A percentile compares a stretch with the other conserved stretches of the same genome.
phyloP scores from a whole-genome alignment of 2,797 vertebrate genomes.

The Melanotaenia maccullochi region DNA sequence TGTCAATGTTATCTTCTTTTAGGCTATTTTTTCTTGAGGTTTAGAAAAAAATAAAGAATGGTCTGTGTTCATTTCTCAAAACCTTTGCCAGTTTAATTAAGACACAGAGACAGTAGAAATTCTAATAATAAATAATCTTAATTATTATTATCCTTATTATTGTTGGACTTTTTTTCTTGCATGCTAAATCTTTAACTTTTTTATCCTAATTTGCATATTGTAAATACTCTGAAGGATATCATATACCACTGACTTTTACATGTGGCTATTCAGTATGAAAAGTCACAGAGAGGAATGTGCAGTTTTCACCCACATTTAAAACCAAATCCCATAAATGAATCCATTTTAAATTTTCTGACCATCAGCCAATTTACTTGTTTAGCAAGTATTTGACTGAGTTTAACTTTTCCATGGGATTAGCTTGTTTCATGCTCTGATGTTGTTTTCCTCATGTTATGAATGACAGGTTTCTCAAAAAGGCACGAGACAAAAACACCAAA shows the following conservation, averaged over 20 bases:
- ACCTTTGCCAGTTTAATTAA: background rate
- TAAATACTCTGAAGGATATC: background rate
- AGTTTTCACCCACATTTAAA: background rate
- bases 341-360: background rate
- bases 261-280: background rate
- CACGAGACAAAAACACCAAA: conserved; percentile 16
- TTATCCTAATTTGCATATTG: background rate
- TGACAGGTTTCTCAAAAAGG: conserved; percentile 16
- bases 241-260: background rate
- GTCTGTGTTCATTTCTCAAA: background rate
- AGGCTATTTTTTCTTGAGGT: background rate
- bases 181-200: background rate
- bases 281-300: background rate
- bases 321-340: background rate
- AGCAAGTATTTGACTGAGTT: background rate
- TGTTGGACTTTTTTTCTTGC: background rate
- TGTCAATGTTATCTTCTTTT: background rate
- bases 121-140: background rate
- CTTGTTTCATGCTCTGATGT: conserved; percentile 12
- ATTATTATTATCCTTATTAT: background rate
- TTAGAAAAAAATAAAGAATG: too few species aligned
- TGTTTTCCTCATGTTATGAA: conserved; percentile 21
- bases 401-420: conserved; percentile 2
- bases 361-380: background rate
- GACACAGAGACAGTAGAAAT: background rate